These are phyloP conservation scores for Toxotes lorentzi DNA, from an alignment of 2,797 vertebrate species.

Conservation along the genomic window DNA sequence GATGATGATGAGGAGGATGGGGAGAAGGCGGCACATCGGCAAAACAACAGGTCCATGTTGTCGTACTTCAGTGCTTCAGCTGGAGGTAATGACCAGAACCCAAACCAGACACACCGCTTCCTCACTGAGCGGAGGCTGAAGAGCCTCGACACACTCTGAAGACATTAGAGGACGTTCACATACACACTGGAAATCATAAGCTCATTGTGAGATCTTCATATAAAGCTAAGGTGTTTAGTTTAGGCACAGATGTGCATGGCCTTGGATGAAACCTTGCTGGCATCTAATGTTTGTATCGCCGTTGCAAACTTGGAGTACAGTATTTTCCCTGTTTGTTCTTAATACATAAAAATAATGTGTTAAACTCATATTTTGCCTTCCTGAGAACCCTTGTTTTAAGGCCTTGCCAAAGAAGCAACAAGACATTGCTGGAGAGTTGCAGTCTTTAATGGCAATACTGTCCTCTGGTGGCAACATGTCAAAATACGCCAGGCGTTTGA, in stretches of 20 bases:
- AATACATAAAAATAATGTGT: constrained; percentile 39
- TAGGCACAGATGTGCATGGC: background rate
- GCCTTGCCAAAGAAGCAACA: background rate
- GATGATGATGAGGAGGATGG: constrained; percentile 84
- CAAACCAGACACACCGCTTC: constrained; percentile 72
- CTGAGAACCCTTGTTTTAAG: constrained; percentile 1
- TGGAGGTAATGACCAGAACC: constrained; percentile 40
- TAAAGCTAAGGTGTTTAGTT: background rate
- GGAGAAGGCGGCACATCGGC: constrained; percentile 75
- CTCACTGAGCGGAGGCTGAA: constrained; percentile 77
- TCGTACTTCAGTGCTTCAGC: constrained; percentile 81
- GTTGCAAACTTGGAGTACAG: background rate
- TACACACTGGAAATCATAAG: background rate
- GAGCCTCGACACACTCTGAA: constrained; percentile 73
- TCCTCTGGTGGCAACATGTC: constrained; percentile 42
- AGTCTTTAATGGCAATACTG: constrained; percentile 47
- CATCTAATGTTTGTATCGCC: background rate
- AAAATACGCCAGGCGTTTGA: constrained; percentile 9
- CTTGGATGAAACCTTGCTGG: background rate
- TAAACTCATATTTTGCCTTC: constrained; percentile 18
- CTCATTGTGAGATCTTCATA: constrained; percentile 1
- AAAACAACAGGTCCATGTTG: constrained; percentile 81
- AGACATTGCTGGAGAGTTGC: background rate
- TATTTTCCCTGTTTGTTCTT: constrained; percentile 33
- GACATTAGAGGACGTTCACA: background rate